A percentile compares a stretch with the other conserved stretches of the same genome.
phyloP scores from a whole-genome alignment of 2,888 invertebrate species.

The Geotrupes spiniger region DNA sequence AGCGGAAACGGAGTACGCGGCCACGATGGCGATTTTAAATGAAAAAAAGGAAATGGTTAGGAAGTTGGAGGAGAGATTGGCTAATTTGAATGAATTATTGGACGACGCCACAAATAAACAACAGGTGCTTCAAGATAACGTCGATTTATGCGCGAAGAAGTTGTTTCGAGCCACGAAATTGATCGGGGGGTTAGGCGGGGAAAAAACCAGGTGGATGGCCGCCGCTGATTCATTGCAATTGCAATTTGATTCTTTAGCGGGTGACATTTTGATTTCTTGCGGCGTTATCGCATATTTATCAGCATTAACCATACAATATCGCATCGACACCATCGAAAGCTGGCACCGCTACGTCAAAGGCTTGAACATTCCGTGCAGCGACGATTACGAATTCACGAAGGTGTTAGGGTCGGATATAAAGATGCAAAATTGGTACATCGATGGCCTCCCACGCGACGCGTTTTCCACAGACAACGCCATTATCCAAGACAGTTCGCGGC shows the following conservation, averaged over 20 bases:
- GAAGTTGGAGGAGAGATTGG: slow-evolving; percentile 73
- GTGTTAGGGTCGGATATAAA: slow-evolving; percentile 82
- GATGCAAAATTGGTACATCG: slow-evolving; percentile 83
- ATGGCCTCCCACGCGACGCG: slow-evolving; percentile 74
- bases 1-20: slow-evolving; percentile 77
- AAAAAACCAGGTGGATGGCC: slow-evolving; percentile 79
- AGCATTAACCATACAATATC: slow-evolving; percentile 72
- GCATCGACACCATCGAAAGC: slow-evolving; percentile 58
- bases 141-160: slow-evolving; percentile 79
- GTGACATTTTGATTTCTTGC: slow-evolving; percentile 85
- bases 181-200: slow-evolving; percentile 83
- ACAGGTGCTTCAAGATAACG: slow-evolving; percentile 68
- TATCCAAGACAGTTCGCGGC: slow-evolving; percentile 74
- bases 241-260: slow-evolving; percentile 78
- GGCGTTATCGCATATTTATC: slow-evolving; percentile 89
- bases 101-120: slow-evolving; percentile 65
- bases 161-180: slow-evolving; percentile 82
- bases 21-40: slow-evolving; percentile 80
- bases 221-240: slow-evolving; percentile 73
- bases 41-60: slow-evolving; percentile 78
- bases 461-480: slow-evolving; percentile 85
- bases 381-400: slow-evolving; percentile 67
- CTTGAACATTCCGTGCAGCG: slow-evolving; percentile 74
- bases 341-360: slow-evolving; percentile 68
- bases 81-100: slow-evolving; percentile 66